Evolutionary conservation across 2,888 invertebrate genomes (phyloP), one percentile per base, ranked within the genome.

Genomic region (Trilocha varians): DNA sequence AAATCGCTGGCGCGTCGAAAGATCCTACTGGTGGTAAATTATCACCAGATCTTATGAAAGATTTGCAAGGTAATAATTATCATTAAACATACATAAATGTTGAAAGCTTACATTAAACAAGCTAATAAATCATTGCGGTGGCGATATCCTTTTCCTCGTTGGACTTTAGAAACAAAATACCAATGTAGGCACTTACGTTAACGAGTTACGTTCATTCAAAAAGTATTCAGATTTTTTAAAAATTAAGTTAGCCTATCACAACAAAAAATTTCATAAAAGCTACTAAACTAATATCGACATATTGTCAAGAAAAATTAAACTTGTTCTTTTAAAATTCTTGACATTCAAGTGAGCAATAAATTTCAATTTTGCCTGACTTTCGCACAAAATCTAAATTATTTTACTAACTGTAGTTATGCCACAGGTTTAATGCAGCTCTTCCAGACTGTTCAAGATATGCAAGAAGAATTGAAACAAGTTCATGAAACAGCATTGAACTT

Each of bases 401-500:
- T n/a, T n/a, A n/a, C n/a, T n/a, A n/a, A n/a, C n/a, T n/a, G n/a
- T n/a, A n/a, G n/a, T n/a, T 38, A 6, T 17, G 35, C 42, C 42
- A 2, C 49, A 84, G 84, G 73, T 32, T 53, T 85, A 42, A 65
- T 80, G 79, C 53, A 68, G 44, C 64, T 84, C 2, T 82, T 78
- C 66, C 53, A 72, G 43, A 82, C 79, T 0, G 82, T 85, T 1
- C 73, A 82, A 52, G 70, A 69, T 1, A 83, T 85, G 80, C 77
- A 84, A 45, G 55, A 51, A 3, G 77, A 84, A 39, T 42, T 85
- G 41, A 59, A 69, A 34, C 62, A 74, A 44, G 78, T 84, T 0
- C 75, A 83, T 49, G 71, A 78, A 1, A 77, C 79, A 0, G 82
- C 84, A 1, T 41, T 72, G 13, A 83, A 82, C 49, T 62, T 91